These are phyloP conservation scores for Rhopalosiphum padi DNA, from an alignment of 1,140 invertebrate genomes.

Conservation along the genomic window DNA sequence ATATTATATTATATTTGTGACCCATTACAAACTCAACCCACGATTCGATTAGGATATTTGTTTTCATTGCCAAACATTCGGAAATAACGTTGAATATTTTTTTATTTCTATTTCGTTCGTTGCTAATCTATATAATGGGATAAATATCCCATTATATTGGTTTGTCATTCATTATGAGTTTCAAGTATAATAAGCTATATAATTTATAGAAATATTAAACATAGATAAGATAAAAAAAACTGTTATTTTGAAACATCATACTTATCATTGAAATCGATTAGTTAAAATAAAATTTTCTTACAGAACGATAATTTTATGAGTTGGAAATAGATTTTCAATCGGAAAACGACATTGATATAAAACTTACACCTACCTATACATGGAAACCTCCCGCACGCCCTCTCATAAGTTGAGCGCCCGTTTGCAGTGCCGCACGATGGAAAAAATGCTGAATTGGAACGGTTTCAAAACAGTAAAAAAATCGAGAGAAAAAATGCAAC, in stretches of 20 bases:
- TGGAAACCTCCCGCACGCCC: no score
- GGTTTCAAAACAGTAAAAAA: slow-evolving; percentile 8
- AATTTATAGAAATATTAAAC: background rate
- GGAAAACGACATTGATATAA: background rate
- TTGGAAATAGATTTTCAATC: background rate
- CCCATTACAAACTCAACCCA: background rate
- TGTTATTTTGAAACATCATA: background rate
- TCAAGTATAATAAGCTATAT: background rate
- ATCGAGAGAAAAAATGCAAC: background rate
- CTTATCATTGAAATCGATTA: background rate
- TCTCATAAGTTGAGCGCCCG: background rate
- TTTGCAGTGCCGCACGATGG: background rate
- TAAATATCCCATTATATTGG: background rate
- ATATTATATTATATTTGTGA: background rate
- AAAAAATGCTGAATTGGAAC: background rate
- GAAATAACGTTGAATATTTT: background rate
- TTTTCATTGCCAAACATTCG: background rate
- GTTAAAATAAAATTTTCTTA: background rate
- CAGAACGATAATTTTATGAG: background rate
- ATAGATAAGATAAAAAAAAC: background rate
- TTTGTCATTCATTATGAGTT: background rate
- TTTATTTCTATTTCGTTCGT: background rate
- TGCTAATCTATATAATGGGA: background rate
- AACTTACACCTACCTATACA: background rate
- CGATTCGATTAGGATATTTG: background rate